Conservation (phyloP, 1,140 invertebrate genomes). For the Fopius arisanus region DNA sequence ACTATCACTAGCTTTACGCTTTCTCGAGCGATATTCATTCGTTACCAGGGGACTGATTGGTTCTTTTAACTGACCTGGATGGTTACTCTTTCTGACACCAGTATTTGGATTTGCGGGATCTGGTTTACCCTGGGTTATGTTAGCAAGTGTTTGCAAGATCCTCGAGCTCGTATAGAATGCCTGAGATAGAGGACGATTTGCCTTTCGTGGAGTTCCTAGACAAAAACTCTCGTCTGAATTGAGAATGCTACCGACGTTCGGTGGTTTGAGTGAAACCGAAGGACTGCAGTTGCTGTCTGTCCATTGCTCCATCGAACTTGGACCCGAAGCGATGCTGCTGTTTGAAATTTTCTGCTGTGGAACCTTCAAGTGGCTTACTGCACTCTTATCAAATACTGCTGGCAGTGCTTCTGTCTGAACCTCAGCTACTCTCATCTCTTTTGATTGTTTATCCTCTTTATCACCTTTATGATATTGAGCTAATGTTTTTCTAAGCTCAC, state of each 20-base stretch:
- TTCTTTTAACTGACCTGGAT: slow-evolving; percentile 36
- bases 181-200: slow-evolving; percentile 43
- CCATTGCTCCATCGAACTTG: slow-evolving; percentile 55
- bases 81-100: neutral
- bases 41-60: slow-evolving; percentile 15
- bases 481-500: slow-evolving; percentile 42
- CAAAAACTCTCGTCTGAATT: slow-evolving; percentile 47
- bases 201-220: neutral
- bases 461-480: slow-evolving; percentile 28
- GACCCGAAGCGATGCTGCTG: slow-evolving; percentile 40
- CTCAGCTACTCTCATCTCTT: slow-evolving; percentile 24
- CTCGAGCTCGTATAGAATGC: slow-evolving; percentile 57
- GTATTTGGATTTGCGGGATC: neutral
- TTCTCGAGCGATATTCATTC: slow-evolving; percentile 4
- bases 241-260: slow-evolving; percentile 41
- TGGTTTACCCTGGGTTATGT: slow-evolving; percentile 43
- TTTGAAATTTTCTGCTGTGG: slow-evolving; percentile 11
- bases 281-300: slow-evolving; percentile 49
- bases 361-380: neutral
- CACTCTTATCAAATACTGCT: slow-evolving; percentile 23
- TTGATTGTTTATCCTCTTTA: slow-evolving; percentile 34
- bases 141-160: slow-evolving; percentile 59
- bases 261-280: slow-evolving; percentile 46
- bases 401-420: slow-evolving; percentile 46
- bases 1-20: slow-evolving; percentile 39